Conservation (phyloP, 1,140 invertebrate species). For the Drosophila nikananu region DNA sequence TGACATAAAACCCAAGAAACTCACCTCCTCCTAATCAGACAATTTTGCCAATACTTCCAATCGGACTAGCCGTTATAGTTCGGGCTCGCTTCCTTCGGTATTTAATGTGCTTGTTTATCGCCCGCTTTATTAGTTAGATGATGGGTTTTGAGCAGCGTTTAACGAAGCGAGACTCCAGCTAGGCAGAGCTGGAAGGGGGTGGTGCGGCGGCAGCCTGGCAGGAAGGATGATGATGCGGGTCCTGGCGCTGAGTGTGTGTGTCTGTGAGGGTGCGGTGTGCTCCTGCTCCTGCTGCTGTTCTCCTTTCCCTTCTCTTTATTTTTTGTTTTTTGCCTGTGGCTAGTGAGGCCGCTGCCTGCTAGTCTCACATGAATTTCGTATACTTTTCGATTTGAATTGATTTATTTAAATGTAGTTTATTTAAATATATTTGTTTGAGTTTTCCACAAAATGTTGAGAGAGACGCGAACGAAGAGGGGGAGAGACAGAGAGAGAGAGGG, state of each 20-base stretch:
- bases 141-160: slow-evolving; percentile 45
- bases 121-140: slow-evolving; percentile 40
- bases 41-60: slow-evolving; percentile 53
- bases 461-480: slow-evolving; percentile 11
- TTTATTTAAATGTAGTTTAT: neutral
- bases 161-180: slow-evolving; percentile 42
- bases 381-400: slow-evolving; percentile 22
- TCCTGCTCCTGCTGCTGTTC: slow-evolving; percentile 26
- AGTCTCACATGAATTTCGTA: slow-evolving; percentile 64
- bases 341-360: slow-evolving; percentile 52
- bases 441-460: slow-evolving; percentile 5
- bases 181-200: slow-evolving; percentile 33
- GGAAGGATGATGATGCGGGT: slow-evolving; percentile 49
- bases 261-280: slow-evolving; percentile 32
- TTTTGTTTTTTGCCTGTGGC: slow-evolving; percentile 32
- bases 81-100: slow-evolving; percentile 19
- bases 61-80: slow-evolving; percentile 19
- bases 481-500: slow-evolving; percentile 15
- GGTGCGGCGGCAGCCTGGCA: slow-evolving; percentile 27
- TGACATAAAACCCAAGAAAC: neutral
- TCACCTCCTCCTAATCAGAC: slow-evolving; percentile 68
- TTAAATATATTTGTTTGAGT: slow-evolving; percentile 27
- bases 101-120: slow-evolving; percentile 41
- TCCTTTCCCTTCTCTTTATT: slow-evolving; percentile 4
- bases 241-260: slow-evolving; percentile 30